phyloP scores from a whole-genome alignment of 2,113 vertebrate species.

The Galbula dea region DNA sequence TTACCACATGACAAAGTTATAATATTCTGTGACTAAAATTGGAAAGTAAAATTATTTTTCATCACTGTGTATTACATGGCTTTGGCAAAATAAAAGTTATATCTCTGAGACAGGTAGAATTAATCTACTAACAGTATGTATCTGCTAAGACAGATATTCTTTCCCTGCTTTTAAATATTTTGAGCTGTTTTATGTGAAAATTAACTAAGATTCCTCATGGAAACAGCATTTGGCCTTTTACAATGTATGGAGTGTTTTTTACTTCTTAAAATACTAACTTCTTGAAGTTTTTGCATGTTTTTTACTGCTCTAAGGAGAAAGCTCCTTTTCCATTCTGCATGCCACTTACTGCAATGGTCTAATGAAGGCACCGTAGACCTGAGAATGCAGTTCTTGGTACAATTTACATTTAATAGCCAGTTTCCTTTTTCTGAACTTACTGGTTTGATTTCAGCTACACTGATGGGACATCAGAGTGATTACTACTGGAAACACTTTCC shows the following conservation, averaged over 20 bases:
- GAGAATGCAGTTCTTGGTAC: not conserved
- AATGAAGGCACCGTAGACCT: not conserved
- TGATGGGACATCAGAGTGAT: not conserved
- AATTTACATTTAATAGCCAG: not conserved
- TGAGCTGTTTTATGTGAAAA: not conserved
- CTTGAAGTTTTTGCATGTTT: not conserved
- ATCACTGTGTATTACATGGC: not conserved
- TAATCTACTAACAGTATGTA: not conserved
- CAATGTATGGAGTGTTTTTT: not conserved
- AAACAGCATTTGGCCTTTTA: not conserved
- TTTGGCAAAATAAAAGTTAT: not conserved
- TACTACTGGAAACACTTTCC: not conserved
- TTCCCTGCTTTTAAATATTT: not conserved
- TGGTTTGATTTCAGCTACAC: not conserved
- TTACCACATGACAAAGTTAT: not conserved
- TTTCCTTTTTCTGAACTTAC: not conserved
- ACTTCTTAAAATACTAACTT: not conserved
- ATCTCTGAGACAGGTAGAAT: not conserved
- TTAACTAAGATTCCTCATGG: not conserved
- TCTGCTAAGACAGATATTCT: slow-evolving; percentile 24
- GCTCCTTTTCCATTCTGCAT: not conserved
- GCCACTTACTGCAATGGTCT: not conserved
- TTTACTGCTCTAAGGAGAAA: not conserved
- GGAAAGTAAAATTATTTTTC: slow-evolving; percentile 9
- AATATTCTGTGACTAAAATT: slow-evolving; percentile 16